Evolutionary conservation across 2,113 vertebrate genomes (phyloP), one percentile per base, ranked within the genome.

Genomic region (Peucedramus taeniatus): DNA sequence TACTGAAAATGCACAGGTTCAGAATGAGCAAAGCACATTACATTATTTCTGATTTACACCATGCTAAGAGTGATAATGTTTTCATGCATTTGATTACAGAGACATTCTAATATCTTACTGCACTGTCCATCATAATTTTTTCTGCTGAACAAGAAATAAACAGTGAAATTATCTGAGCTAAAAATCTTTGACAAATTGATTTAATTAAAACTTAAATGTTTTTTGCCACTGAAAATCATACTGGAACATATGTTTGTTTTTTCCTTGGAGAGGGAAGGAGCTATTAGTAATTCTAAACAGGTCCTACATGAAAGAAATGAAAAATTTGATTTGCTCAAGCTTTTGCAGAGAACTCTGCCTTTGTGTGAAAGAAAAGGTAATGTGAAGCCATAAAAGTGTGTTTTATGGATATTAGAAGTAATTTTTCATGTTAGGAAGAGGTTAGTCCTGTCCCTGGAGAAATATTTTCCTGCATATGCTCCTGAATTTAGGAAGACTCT

Each of bases 151-250:
- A 66, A n/a, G 31, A 92, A 93, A 77, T 83, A 90, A 96, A 69
- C 31, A 88, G 15, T 11, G 28, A 86, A 78, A 59, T 90, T 81
- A 71, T 63, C 80, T 92, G 40, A 77, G 57, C 35, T 60, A 51
- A 90, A 94, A 86, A 83, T 86, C 44, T 93, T 82, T 95, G 57
- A 94, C 90, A 93, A 88, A 94, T 77, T 75, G 39, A 89, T 94
- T 78, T 93, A 88, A 97, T 95, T 95, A 92, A 77, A 93, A n/a
- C 6, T 18, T 57, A 72, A 70, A 44, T 44, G 33, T 3, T 94
- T 90, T 90, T 92, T 2, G 2, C 49, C 49, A 45, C 15, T 56
- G 64, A 90, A 94, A 81, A 70, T 90, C 35, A 51, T 45, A 59
- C 31, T 44, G 6, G 83, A 91, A 91, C 75, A 83, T 91, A 31